Evolutionary conservation across 2,797 vertebrate species (phyloP).

Genomic region (Trematomus bernacchii): DNA sequence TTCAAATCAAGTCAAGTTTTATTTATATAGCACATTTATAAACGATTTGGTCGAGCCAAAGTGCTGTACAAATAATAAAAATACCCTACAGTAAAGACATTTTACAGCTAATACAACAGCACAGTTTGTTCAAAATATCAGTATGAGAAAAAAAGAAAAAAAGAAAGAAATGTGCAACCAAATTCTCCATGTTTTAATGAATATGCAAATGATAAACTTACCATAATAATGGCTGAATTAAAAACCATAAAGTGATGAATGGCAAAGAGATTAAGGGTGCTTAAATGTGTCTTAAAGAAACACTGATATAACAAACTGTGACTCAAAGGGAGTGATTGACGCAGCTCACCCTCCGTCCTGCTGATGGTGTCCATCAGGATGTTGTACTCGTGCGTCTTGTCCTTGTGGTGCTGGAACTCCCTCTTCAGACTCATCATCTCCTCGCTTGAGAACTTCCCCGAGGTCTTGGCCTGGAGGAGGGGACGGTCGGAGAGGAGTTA

Average conservation of each 20-base stretch:
- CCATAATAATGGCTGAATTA: not conserved
- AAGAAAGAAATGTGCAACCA: too few relatives aligned
- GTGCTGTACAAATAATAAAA: too few relatives aligned
- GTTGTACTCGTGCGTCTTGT: constrained; percentile 93
- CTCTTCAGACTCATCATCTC: constrained; percentile 91
- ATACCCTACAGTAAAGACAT: too few relatives aligned
- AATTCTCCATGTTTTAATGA: constrained; percentile 6
- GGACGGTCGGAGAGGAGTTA: not conserved
- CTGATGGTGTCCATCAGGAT: constrained; percentile 92
- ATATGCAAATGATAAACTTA: constrained; percentile 4
- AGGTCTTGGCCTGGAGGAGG: constrained; percentile 88
- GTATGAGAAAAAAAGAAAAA: too few relatives aligned
- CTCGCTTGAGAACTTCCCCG: constrained; percentile 93
- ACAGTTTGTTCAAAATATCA: too few relatives aligned
- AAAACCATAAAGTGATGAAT: not conserved
- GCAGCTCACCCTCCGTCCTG: constrained; percentile 89
- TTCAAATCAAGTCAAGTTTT: too few relatives aligned
- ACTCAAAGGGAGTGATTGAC: not conserved
- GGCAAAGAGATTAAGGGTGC: not conserved
- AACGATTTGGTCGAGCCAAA: too few relatives aligned
- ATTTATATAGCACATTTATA: too few relatives aligned
- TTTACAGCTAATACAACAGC: too few relatives aligned
- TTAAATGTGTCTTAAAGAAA: not conserved
- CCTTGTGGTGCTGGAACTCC: constrained; percentile 95
- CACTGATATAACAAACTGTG: not conserved